A percentile compares a stretch with the other conserved stretches of the same genome.
phyloP scores from a whole-genome alignment of 1,140 invertebrate species.

The Latrodectus geometricus region DNA sequence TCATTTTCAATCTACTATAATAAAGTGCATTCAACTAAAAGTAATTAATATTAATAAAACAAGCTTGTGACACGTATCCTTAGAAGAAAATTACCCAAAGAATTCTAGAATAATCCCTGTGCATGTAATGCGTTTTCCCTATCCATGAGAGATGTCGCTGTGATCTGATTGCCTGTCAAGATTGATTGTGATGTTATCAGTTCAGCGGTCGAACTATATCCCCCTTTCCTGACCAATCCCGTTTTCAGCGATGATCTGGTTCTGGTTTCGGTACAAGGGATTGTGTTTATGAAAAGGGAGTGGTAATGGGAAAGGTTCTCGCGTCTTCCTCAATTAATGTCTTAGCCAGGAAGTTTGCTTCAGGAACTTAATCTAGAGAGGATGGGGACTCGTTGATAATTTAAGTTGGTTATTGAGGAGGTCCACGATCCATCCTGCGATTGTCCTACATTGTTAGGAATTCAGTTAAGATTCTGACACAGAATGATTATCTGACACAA shows the following conservation, averaged over 20 bases:
- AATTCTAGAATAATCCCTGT: background rate
- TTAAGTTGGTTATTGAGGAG: background rate
- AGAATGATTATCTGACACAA: too few relatives aligned
- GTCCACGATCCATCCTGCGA: background rate
- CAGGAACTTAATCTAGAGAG: conserved; percentile 17
- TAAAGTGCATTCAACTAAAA: too few relatives aligned
- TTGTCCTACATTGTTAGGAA: background rate
- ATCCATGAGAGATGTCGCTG: background rate
- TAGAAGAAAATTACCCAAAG: background rate
- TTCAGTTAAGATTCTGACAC: too few relatives aligned
- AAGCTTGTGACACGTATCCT: too few relatives aligned
- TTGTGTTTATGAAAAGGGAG: conserved; percentile 40
- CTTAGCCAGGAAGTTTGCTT: background rate
- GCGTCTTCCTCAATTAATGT: conserved; percentile 42
- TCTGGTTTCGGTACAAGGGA: conserved; percentile 42
- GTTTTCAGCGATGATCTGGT: conserved; percentile 35
- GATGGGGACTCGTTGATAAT: conserved; percentile 8
- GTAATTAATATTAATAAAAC: too few relatives aligned
- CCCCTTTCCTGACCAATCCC: conserved; percentile 20
- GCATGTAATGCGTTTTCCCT: background rate
- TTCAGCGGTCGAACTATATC: conserved; percentile 30
- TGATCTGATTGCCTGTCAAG: conserved; percentile 56
- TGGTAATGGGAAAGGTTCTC: conserved; percentile 39
- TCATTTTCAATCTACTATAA: too few relatives aligned
- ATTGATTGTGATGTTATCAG: conserved; percentile 31